Evolutionary conservation across 2,888 invertebrate genomes (phyloP), one percentile per base, ranked within the genome.

Genomic region (Phragmatobia fuliginosa): DNA sequence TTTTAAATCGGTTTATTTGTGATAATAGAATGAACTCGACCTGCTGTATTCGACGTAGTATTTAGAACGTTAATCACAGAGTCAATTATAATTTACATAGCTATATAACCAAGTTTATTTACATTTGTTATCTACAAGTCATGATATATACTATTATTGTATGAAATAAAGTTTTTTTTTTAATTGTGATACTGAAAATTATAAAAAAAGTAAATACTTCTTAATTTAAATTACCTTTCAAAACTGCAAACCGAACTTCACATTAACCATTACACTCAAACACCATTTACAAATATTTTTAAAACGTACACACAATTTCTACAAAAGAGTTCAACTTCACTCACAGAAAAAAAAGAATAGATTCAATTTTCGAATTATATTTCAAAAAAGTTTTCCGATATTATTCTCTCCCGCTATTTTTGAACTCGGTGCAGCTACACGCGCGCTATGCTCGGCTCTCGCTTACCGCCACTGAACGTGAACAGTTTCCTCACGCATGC

Each of bases 381-480:
- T 66, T 45, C 63, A 71, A 66, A 70, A 83, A 83, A 76, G 72
- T 83, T 82, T 49, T 21, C 45, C 45, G 45, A 49, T 49, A n/a
- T 49, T 82, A 82, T 79, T 72, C 67, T 62, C 33, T 62, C 77
- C 70, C 81, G 84, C 77, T 73, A 74, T 62, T 71, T 68, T 67
- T 74, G 61, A 33, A 61, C n/a, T 72, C 52, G 62, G 68, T 67
- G 68, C 41, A 58, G 75, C 74, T 76, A 84, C 45, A 49, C 81
- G 80, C 83, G 85, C 85, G 83, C 77, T 70, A 56, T 67, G 66
- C 71, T 78, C 73, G 59, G 71, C 81, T 70, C 77, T 80, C 67
- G 75, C 84, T 83, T 83, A 68, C 84, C 84, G 79, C 80, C 87
- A 86, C 86, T 86, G 87, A 82, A 69, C 70, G 61, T 59, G 63